Evolutionary conservation across 2,113 vertebrate species (phyloP), one percentile per base, ranked within the genome.

Genomic region (Scartelaos histophorus): DNA sequence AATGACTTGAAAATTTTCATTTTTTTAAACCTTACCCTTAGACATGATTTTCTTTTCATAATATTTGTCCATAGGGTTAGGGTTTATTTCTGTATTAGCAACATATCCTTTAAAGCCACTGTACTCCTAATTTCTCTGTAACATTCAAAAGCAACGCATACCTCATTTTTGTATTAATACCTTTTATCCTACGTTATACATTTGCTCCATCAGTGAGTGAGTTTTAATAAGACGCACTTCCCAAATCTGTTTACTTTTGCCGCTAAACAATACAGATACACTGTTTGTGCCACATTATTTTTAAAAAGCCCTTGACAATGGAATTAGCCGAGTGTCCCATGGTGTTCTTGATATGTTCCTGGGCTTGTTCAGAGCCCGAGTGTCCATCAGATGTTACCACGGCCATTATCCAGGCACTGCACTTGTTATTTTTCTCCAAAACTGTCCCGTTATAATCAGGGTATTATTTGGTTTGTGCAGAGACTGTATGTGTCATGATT

Each of bases 291-390:
- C 66, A 49, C 75, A 67, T 65, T 75, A 69, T 67, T 43, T 43
- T 43, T 12, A 17, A 17, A 75, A 53, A 53, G 51, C 73, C 54
- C 19, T 16, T 29, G 1, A 43, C 61, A 64, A 12, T 38, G 1
- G 17, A 17, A n/a, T 38, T 19, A 64, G 34, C 38, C 34, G 64
- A 78, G 45, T 29, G 24, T 54, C 66, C 64, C 71, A 69, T 58
- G 75, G 83, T 64, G 62, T 80, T 66, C 68, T 6, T 66, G 21
- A 47, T 69, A 35, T 29, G 49, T 7, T 47, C 71, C 77, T 25
- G 68, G 66, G 74, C 66, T 81, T 84, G 81, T 78, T 85, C 49
- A 9, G 68, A 34, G 22, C 66, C 46, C n/a, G 62, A 11, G 38
- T 10, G 29, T 34, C 60, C 7, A 21, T 75, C 16, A 5, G 19